Percentiles rank a stretch among this genome's conserved stretches.
phyloP scores from a whole-genome alignment of 2,113 vertebrate genomes.

The Phalacrocorax carbo region DNA sequence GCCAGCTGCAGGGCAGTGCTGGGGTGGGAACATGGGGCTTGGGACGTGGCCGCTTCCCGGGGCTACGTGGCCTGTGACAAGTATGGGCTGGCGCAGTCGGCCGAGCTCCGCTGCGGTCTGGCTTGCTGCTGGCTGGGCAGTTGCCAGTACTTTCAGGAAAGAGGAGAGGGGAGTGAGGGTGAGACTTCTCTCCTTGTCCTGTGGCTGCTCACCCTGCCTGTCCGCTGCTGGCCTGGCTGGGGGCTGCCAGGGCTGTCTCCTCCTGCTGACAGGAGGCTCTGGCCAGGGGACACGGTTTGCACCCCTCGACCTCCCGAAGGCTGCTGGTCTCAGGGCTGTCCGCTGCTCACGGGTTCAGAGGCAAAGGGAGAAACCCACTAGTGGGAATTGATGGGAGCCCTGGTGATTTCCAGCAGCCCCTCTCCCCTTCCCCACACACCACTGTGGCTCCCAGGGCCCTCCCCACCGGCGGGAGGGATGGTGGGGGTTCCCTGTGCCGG shows the following conservation, averaged over 20 bases:
- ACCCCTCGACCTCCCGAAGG: not conserved
- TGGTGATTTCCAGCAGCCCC: not conserved
- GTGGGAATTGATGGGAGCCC: not conserved
- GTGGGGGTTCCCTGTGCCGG: accelerated
- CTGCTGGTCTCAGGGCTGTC: not conserved
- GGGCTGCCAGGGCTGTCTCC: not conserved
- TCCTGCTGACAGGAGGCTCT: not conserved
- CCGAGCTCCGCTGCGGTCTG: slow-evolving; percentile 7
- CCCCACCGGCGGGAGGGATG: not conserved
- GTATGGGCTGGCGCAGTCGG: not conserved
- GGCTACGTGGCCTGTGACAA: slow-evolving; percentile 56
- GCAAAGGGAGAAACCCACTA: not conserved
- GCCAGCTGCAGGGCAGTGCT: accelerated
- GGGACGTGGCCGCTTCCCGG: not conserved
- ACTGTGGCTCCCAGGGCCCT: accelerated
- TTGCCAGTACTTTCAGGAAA: slow-evolving; percentile 54
- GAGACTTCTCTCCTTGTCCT: not conserved
- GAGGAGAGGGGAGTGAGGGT: slow-evolving; percentile 49
- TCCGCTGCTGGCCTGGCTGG: not conserved
- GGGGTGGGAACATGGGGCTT: not conserved
- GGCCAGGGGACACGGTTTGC: not conserved
- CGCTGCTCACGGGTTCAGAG: not conserved
- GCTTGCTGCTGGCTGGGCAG: slow-evolving; percentile 32
- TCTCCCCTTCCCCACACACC: not conserved
- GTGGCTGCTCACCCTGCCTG: not conserved